Base-by-base conservation (phyloP, 2,113 vertebrate genomes). In the Apistogramma diplotaenia region DNA sequence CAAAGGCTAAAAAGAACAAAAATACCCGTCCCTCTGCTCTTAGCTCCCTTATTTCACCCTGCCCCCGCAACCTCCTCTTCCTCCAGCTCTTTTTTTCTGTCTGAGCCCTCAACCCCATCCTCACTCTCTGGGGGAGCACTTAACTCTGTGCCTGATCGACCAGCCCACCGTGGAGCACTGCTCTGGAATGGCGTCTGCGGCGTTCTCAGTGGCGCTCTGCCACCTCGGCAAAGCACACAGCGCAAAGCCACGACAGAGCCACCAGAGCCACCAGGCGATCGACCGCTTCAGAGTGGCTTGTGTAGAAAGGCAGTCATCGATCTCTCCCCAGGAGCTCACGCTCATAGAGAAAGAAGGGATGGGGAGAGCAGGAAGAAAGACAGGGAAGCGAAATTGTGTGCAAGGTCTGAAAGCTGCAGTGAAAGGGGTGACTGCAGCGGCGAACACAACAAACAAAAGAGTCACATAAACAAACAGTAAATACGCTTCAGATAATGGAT, bases 281-380 rank as follows among this genome's bases (percentile, higher is more conserved):
- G 95, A 96, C 94, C 94, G 82, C 92, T 87, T 94, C 93, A 88
- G 95, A 95, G 94, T 95, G 94, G 94, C 93, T 91, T 85, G 84
- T 80, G 86, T 92, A 94, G 94, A 95, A 95, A 95, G 93, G 94
- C 93, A 79, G 89, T 53, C 92, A 95, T 96, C 87, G 94, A 96
- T 96, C 92, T 92, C 93, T 81, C 94, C 91, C 90, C 86, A 70
- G 93, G 93, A 92, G 88, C 74, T 73, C 58, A 11, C 49, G 23
- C 86, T 84, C 82, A 91, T 13, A 86, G 86, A 89, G 89, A 90
- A 83, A 89, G 80, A 84, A 78, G 76, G 83, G 90, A 85, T 46
- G 73, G 77, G 67, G 85, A 83, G 85, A 81, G 67, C 8, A 18
- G 84, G 55, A 61, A 75, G 80, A 85, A 85, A 84, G 59, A 46